Conservation (phyloP, 2,888 invertebrate genomes). For the Hecatera dysodea region DNA sequence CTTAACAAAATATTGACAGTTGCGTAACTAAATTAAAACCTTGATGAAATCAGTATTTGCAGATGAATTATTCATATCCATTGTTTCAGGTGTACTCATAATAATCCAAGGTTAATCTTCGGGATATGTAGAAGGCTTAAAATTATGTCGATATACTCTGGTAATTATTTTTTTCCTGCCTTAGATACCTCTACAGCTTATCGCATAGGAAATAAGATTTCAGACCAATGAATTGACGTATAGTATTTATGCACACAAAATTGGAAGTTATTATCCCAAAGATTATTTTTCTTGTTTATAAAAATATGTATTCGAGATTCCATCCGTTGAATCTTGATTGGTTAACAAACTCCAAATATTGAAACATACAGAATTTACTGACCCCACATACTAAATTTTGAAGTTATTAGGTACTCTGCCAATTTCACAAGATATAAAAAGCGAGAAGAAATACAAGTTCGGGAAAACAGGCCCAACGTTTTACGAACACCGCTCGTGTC, state of each 20-base stretch:
- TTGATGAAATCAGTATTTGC: constrained; percentile 52
- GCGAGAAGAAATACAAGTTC: constrained; percentile 26
- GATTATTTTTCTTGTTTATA: too few species aligned
- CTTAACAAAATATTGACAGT: constrained; percentile 30
- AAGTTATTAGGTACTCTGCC: not conserved
- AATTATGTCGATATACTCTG: constrained; percentile 11
- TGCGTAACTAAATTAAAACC: constrained; percentile 55
- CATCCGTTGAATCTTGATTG: too few species aligned
- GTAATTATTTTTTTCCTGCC: not conserved
- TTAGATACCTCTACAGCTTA: not conserved
- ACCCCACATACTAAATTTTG: not conserved
- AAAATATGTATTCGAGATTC: too few species aligned
- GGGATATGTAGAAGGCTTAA: constrained; percentile 21
- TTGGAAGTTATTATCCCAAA: too few species aligned
- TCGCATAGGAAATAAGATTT: not conserved
- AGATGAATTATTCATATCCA: constrained; percentile 68
- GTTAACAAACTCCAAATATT: too few species aligned
- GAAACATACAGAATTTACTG: too few species aligned
- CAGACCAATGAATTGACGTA: too few species aligned
- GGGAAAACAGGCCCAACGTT: constrained; percentile 27
- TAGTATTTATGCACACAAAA: too few species aligned
- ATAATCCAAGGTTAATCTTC: constrained; percentile 47
- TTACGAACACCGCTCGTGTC: constrained; percentile 40
- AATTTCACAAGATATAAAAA: not conserved
- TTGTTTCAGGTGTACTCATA: constrained; percentile 60